phyloP scores from a whole-genome alignment of 2,888 invertebrate genomes.

The Calephelis perditalis region DNA sequence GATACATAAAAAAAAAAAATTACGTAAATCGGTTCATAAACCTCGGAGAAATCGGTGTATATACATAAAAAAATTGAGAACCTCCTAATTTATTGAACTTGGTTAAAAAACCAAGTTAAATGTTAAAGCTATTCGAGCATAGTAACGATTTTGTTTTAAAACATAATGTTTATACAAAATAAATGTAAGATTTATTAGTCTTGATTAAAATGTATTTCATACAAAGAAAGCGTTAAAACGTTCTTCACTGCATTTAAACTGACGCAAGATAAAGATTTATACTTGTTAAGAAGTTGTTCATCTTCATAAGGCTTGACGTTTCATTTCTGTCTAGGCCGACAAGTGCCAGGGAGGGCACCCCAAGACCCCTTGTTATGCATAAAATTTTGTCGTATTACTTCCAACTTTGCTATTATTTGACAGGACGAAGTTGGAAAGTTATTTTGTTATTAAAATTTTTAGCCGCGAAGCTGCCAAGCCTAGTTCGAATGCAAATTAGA shows the following conservation, averaged over 20 bases:
- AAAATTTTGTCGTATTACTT: slow-evolving; percentile 78
- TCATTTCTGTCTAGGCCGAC: slow-evolving; percentile 75
- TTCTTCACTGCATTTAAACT: not conserved
- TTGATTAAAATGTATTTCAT: slow-evolving; percentile 12
- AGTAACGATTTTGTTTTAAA: no score
- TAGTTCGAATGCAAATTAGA: slow-evolving; percentile 70
- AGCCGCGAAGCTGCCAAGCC: slow-evolving; percentile 41
- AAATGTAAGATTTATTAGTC: not conserved
- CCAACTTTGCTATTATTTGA: slow-evolving; percentile 76
- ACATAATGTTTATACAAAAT: no score
- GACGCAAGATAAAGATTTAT: slow-evolving; percentile 64
- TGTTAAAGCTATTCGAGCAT: no score
- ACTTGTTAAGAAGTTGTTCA: slow-evolving; percentile 74
- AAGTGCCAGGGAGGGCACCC: slow-evolving; percentile 59
- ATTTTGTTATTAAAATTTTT: slow-evolving; percentile 78
- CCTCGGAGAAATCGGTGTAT: no score
- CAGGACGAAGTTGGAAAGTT: slow-evolving; percentile 72
- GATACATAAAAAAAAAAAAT: no score
- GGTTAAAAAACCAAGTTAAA: no score
- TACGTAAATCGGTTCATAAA: no score
- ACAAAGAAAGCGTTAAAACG: not conserved
- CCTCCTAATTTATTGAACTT: no score
- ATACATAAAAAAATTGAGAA: no score
- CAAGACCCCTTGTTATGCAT: slow-evolving; percentile 73
- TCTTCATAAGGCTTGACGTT: slow-evolving; percentile 74